Evolutionary conservation across 2,888 invertebrate genomes (phyloP).

Genomic region (Meteorus colon): DNA sequence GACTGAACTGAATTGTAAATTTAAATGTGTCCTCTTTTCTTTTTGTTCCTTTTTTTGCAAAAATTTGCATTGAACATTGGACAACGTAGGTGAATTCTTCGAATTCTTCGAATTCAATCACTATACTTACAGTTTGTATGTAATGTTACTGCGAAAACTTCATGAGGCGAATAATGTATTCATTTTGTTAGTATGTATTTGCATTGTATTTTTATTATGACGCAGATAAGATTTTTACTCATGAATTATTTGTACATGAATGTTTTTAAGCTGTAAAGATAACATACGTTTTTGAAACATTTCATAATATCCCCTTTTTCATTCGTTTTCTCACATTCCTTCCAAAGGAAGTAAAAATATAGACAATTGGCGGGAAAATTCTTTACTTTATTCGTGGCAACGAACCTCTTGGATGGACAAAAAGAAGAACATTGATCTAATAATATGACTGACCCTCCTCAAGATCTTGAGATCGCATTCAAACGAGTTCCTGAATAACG

Average conservation of each 20-base stretch:
- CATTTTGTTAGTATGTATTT: not conserved
- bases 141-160: not conserved
- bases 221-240: not conserved
- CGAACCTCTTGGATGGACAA: not conserved
- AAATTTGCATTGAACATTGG: not conserved
- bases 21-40: not conserved
- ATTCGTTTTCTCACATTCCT: no score
- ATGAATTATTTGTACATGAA: not conserved
- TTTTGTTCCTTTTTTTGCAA: not conserved
- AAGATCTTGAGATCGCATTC: constrained; percentile 44
- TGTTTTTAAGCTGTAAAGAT: not conserved
- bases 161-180: not conserved
- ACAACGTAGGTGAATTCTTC: not conserved
- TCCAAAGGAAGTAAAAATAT: no score
- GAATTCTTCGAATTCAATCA: not conserved
- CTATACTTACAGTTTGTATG: not conserved
- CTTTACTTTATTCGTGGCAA: not conserved
- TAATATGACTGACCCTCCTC: constrained; percentile 48
- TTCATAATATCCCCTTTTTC: not conserved
- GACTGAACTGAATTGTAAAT: not conserved
- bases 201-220: not conserved
- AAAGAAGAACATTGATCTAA: not conserved
- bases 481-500: constrained; percentile 50
- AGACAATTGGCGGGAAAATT: no score
- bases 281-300: not conserved